Evolutionary conservation across 2,797 vertebrate species (phyloP).

Genomic region (Danio kyathit): DNA sequence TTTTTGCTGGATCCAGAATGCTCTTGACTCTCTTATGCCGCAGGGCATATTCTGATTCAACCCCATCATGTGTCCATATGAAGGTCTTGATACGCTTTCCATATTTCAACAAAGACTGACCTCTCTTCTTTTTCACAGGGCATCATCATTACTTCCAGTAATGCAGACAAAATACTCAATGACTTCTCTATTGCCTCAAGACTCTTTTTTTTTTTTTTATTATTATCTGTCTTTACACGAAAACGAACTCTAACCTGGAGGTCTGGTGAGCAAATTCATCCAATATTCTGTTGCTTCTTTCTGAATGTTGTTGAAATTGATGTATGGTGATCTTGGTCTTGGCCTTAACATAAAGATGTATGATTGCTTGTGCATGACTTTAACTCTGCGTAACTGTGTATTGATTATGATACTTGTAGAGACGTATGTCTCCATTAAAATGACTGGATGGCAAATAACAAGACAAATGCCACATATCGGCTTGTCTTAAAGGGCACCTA

Average conservation of each 20-base stretch:
- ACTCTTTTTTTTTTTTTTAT: neutral
- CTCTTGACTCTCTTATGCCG: neutral
- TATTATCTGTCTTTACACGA: neutral
- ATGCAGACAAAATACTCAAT: slow-evolving; percentile 12
- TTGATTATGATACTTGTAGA: neutral
- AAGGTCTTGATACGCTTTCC: neutral
- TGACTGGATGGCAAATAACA: no score
- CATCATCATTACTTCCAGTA: neutral
- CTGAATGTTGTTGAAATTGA: slow-evolving; percentile 1
- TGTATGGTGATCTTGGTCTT: neutral
- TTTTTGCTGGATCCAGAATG: neutral
- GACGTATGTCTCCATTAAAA: no score
- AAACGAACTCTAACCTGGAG: slow-evolving; percentile 1
- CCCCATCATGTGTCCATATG: neutral
- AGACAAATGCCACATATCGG: no score
- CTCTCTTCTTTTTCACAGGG: neutral
- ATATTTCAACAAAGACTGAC: neutral
- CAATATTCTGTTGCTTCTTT: slow-evolving; percentile 3
- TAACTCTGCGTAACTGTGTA: neutral
- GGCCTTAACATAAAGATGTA: neutral
- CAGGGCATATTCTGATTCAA: neutral
- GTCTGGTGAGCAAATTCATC: slow-evolving; percentile 12
- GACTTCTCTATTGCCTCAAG: neutral
- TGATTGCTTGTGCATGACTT: neutral
- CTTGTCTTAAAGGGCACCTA: no score